Percentiles rank a stretch among this genome's conserved stretches.
These are phyloP conservation scores for Nemoura dubitans DNA, from an alignment of 2,888 invertebrate genomes.

Conservation along the genomic window DNA sequence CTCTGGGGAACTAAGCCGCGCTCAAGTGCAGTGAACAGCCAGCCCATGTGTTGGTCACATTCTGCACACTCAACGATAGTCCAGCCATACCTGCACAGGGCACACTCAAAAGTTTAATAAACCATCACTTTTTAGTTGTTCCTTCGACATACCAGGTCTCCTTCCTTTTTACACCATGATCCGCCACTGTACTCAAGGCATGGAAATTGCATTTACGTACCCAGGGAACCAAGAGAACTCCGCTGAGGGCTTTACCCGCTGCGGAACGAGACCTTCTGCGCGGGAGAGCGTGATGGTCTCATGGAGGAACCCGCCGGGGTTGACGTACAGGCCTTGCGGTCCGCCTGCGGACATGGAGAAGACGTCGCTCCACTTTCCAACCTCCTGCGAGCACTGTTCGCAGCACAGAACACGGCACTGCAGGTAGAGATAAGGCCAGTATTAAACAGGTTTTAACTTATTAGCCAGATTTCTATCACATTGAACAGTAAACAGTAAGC, in stretches of 20 bases:
- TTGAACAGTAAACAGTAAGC: too few relatives aligned
- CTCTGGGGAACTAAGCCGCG: constrained; percentile 69
- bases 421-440: constrained; percentile 51
- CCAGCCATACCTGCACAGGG: constrained; percentile 76
- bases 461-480: background rate
- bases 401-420: constrained; percentile 64
- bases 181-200: too few relatives aligned
- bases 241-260: constrained; percentile 67
- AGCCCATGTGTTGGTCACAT: constrained; percentile 79
- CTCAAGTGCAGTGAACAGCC: constrained; percentile 77
- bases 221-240: constrained; percentile 88
- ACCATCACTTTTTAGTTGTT: too few relatives aligned
- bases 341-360: constrained; percentile 86
- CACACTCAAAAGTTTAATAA: background rate
- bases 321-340: constrained; percentile 82
- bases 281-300: constrained; percentile 78
- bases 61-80: constrained; percentile 74
- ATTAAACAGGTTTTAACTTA: constrained; percentile 7
- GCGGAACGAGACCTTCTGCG: constrained; percentile 63
- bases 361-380: constrained; percentile 73
- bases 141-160: too few relatives aligned
- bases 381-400: constrained; percentile 62
- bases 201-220: constrained; percentile 61
- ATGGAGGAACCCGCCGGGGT: constrained; percentile 81
- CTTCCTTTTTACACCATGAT: too few relatives aligned